phyloP scores from a whole-genome alignment of 2,113 vertebrate species.

The Marmota flaviventris region DNA sequence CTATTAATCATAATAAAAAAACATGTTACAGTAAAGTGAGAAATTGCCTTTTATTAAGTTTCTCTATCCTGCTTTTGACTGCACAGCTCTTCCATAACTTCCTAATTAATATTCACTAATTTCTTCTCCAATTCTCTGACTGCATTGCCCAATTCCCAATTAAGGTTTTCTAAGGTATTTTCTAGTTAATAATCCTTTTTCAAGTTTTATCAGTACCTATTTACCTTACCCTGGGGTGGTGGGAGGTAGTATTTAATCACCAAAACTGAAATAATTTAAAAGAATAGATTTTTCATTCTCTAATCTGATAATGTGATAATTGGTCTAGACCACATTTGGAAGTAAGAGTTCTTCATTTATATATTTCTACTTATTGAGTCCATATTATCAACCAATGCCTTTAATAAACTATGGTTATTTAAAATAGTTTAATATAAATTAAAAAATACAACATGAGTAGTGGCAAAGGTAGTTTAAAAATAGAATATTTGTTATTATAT shows the following conservation, averaged over 20 bases:
- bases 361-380: not conserved
- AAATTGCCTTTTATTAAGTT: not conserved
- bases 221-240: not conserved
- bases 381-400: not conserved
- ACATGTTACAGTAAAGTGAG: not conserved
- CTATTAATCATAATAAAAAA: not conserved
- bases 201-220: not conserved
- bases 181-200: constrained; percentile 25
- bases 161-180: not conserved
- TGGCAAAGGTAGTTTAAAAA: not conserved
- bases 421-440: not conserved
- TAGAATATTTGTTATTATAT: not conserved
- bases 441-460: not conserved
- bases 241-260: not conserved
- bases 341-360: not conserved
- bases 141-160: not conserved
- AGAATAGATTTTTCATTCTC: not conserved
- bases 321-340: not conserved
- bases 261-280: not conserved
- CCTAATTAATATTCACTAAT: not conserved
- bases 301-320: not conserved
- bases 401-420: not conserved
- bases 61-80: not conserved
- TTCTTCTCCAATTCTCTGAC: not conserved
- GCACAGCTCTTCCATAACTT: not conserved